phyloP scores from a whole-genome alignment of 2,797 vertebrate genomes.

The Eurystomus glaucurus region DNA sequence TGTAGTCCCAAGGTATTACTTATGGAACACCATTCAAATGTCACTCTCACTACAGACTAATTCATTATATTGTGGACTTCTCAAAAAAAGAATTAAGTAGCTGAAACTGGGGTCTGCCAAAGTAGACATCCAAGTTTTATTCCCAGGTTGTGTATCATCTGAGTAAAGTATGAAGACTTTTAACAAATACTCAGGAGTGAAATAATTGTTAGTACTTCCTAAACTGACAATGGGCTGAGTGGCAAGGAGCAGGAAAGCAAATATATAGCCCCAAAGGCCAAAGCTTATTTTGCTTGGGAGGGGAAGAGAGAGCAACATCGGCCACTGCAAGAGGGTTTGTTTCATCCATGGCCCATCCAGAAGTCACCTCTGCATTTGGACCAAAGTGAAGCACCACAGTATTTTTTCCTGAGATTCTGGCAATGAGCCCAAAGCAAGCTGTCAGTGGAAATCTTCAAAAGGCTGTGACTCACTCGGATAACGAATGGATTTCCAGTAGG shows the following conservation, averaged over 20 bases:
- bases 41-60: slow-evolving; percentile 14
- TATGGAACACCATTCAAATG: slow-evolving; percentile 36
- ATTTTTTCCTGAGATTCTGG: background rate
- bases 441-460: background rate
- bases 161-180: background rate
- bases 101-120: background rate
- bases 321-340: too few relatives aligned
- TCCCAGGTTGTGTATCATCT: background rate
- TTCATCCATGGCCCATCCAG: background rate
- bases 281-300: background rate
- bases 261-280: background rate
- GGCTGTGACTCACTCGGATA: background rate
- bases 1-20: slow-evolving; percentile 18
- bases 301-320: background rate
- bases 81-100: background rate
- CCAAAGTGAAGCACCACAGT: background rate
- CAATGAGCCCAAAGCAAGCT: background rate
- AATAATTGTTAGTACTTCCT: background rate
- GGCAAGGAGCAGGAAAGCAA: background rate
- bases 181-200: background rate
- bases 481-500: slow-evolving; percentile 8
- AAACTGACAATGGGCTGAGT: background rate
- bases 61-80: background rate
- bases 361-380: background rate
- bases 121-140: background rate